Conservation (phyloP, 1,140 invertebrate genomes). For the Planococcus citri region DNA sequence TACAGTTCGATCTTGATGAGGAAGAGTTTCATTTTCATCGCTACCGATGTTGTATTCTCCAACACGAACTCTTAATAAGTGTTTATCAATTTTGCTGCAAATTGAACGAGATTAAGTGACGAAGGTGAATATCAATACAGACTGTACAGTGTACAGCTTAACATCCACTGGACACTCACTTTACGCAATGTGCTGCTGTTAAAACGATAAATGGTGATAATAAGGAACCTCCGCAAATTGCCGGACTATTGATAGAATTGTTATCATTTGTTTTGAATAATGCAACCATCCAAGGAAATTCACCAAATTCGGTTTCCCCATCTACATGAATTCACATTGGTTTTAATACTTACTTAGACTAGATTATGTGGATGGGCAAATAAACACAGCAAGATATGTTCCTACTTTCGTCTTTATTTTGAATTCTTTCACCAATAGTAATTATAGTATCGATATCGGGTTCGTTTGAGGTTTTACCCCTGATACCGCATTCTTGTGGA, state of each 20-base stretch:
- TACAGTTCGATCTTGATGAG: slow-evolving; percentile 43
- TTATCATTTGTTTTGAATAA: slow-evolving; percentile 52
- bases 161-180: slow-evolving; percentile 28
- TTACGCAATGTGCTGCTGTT: slow-evolving; percentile 52
- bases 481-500: no score
- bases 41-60: slow-evolving; percentile 44
- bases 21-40: slow-evolving; percentile 33
- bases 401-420: no score
- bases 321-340: no score
- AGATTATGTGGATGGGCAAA: no score
- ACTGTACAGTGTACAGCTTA: no score
- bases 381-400: no score
- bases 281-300: slow-evolving; percentile 50
- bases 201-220: slow-evolving; percentile 55
- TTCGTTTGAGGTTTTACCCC: no score
- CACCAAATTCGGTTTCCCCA: slow-evolving; percentile 32
- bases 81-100: slow-evolving; percentile 18
- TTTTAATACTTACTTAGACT: no score
- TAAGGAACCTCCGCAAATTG: slow-evolving; percentile 55
- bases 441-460: no score
- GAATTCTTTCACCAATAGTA: no score
- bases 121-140: not conserved
- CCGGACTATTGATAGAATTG: slow-evolving; percentile 38
- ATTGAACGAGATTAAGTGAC: slow-evolving; percentile 9
- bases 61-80: slow-evolving; percentile 34